Base-by-base conservation (phyloP, 2,113 vertebrate species). In the Ceyx margarethae region DNA sequence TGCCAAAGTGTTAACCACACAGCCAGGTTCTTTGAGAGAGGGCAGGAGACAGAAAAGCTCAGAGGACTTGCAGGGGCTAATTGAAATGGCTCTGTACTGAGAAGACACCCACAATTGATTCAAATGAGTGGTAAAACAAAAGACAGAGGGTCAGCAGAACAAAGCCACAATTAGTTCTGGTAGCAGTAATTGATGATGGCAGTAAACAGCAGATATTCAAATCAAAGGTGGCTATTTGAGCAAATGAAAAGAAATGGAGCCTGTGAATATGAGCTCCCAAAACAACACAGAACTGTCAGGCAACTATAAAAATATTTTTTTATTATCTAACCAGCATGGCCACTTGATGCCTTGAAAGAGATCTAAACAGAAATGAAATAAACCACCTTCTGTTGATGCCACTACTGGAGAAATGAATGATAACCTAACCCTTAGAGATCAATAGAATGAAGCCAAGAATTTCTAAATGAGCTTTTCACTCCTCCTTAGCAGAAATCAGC, bases 381-480 rank as follows among this genome's bases (percentile, higher is more conserved):
- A 85, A 83, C 67, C 56, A 69, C 87, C 73, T 90, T 82, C 89
- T 93, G 75, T 37, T 91, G 81, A 80, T 46, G 81, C 90, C 91
- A 21, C 74, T 91, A 45, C 89, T 92, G 75, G 86, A 94, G 87
- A 95, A 95, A 95, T 94, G 81, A 95, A 74, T 81, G 88, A 91
- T 93, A 96, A 96, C 89, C 48, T 92, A 89, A 87, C 91, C 35
- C 72, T 84, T 53, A 87, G 80, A 93, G 74, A 96, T 95, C 84
- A 96, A 85, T 85, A 91, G 88, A 92, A 82, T 56, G 58, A 89
- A 87, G 68, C 50, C 71, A 85, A 81, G 81, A 80, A 96, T 92
- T 85, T 93, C 87, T 92, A 96, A 96, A 95, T 95, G 54, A 93
- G 94, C 85, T 96, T 96, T 93, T 96, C 80, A 89, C 88, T 93